Base-by-base conservation (phyloP, 2,113 vertebrate genomes). In the Pteropus alecto region DNA sequence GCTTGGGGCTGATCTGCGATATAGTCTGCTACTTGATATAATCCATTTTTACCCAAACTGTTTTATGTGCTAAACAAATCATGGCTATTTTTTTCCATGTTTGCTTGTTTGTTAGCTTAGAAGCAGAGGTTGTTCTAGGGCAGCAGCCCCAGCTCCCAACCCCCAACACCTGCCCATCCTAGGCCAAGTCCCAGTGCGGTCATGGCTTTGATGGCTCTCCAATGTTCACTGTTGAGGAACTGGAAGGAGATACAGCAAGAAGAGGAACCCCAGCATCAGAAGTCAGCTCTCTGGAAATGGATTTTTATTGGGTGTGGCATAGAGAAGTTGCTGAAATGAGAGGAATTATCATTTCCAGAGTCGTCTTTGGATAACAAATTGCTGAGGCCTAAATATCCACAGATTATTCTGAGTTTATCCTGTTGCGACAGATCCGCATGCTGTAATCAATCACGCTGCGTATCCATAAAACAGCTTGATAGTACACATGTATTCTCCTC, bases 391-490 rank as follows among this genome's bases (percentile, higher is more conserved):
- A 98, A 98, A 98, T 98, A 98, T 98, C 96, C 98, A 96, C 87
- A 98, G 95, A 97, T 98, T 98, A 98, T 98, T 98, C 98, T 97
- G 97, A 98, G 98, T 99, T 98, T 98, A 98, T 98, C 97, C 98
- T 98, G 96, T 98, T 19, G 51, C 41, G 51, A 98, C 97, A 97
- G 96, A 97, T 97, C 92, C 58, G 76, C 96, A 96, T 90, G 79
- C 93, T 96, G 83, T 94, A 98, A 99, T 98, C 97, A 98, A 98
- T 98, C 98, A 98, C 9, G 3, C 90, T 61, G 83, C 30, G 22
- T 97, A 97, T 87, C 95, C 85, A 94, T 98, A 98, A 99, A 98
- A 98, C 94, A 97, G 84, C 93, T 98, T 98, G 96, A 97, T 98
- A 96, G 94, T 98, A 97, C 96, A 98, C 94, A 94, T 98, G 98